These are phyloP conservation scores for Carollia perspicillata DNA, from an alignment of 2,113 vertebrate genomes.

Conservation along the genomic window DNA sequence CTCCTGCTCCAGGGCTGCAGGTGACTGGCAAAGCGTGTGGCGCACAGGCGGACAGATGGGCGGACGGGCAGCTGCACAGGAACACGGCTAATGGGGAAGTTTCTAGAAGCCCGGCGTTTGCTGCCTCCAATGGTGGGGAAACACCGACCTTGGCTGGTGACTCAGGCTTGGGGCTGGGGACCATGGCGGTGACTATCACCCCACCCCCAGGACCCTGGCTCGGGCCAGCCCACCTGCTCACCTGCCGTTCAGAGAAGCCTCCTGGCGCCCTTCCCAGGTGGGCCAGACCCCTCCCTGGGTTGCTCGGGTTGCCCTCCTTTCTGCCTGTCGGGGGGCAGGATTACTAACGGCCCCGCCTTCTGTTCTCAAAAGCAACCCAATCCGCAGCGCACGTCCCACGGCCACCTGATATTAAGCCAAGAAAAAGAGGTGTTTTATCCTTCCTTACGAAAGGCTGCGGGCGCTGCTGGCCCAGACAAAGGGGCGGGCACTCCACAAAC, in stretches of 20 bases:
- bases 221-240: not conserved
- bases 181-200: rapidly evolving
- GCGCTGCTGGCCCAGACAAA: not conserved
- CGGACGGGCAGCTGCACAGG: not conserved
- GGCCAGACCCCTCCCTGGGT: not conserved
- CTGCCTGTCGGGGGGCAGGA: not conserved
- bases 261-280: not conserved
- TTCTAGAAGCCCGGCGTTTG: not conserved
- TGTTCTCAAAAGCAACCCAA: not conserved
- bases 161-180: too few relatives aligned
- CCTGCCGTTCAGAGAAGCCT: not conserved
- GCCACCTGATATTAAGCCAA: not conserved
- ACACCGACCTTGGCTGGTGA: not conserved
- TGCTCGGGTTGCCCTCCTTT: not conserved
- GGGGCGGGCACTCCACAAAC: rapidly evolving
- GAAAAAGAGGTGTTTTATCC: not conserved
- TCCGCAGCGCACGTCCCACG: not conserved
- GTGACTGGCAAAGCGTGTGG: not conserved
- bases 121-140: not conserved
- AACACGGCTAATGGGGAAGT: not conserved
- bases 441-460: not conserved
- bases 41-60: not conserved
- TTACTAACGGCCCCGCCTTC: too few relatives aligned
- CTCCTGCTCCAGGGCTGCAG: not conserved
- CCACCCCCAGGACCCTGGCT: rapidly evolving